Percentiles rank a stretch among this genome's conserved stretches.
Conservation (phyloP, 2,113 vertebrate species). For the Bufo bufo region DNA sequence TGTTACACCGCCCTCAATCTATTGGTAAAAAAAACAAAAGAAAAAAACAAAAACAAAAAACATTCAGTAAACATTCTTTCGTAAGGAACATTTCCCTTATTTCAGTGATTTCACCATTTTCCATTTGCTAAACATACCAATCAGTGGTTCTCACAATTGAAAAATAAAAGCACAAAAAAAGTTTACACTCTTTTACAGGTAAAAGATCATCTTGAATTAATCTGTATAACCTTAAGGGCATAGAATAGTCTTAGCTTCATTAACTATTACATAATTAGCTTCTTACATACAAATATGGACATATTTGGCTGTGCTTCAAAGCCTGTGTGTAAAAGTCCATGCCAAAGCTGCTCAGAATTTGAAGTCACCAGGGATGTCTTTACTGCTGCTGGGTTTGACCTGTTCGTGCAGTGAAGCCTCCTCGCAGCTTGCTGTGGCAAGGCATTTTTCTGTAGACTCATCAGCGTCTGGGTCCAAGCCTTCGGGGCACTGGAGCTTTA, state of each 20-base stretch:
- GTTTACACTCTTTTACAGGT: constrained; percentile 99
- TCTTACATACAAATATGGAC: constrained; percentile 99
- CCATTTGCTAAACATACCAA: constrained; percentile 98
- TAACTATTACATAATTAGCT: constrained; percentile 92
- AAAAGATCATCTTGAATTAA: constrained; percentile 93
- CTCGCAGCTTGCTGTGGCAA: constrained; percentile 76
- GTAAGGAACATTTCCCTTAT: constrained; percentile 96
- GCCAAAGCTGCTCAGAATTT: constrained; percentile 83
- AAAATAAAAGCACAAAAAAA: constrained; percentile 96
- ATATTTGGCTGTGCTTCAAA: constrained; percentile 93
- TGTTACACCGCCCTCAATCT: constrained; percentile 86
- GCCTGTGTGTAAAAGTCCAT: constrained; percentile 82
- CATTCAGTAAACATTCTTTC: constrained; percentile 98
- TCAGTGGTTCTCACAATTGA: constrained; percentile 99
- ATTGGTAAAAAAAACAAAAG: constrained; percentile 85
- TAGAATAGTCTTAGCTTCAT: constrained; percentile 87
- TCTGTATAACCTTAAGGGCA: constrained; percentile 87
- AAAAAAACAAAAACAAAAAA: constrained; percentile 76
- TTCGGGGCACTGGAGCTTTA: constrained; percentile 94
- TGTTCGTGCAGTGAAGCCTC: constrained; percentile 81
- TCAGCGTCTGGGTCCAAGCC: constrained; percentile 88
- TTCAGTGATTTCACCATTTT: constrained; percentile 90
- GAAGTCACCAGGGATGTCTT: constrained; percentile 85
- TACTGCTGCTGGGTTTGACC: constrained; percentile 88
- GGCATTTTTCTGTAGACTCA: constrained; percentile 81